These are phyloP conservation scores for Tursiops truncatus DNA, from an alignment of 2,113 vertebrate species.

Conservation along the genomic window DNA sequence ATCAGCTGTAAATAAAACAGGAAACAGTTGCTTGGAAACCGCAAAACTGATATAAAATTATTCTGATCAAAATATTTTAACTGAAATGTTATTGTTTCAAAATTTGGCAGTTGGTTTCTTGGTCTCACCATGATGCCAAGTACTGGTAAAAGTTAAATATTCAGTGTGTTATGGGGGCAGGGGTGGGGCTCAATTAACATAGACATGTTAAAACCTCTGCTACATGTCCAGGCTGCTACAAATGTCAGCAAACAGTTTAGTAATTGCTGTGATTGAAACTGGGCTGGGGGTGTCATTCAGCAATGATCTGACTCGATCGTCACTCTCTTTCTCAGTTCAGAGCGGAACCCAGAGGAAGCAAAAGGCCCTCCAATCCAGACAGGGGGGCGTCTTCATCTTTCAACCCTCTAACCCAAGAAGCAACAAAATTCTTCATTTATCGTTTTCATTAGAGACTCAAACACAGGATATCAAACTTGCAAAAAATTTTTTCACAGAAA, in stretches of 20 bases:
- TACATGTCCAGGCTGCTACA: neutral
- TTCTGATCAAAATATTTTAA: neutral
- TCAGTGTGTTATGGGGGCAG: neutral
- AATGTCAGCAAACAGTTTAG: neutral
- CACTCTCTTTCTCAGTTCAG: neutral
- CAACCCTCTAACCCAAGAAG: neutral
- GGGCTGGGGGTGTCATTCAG: too few species aligned
- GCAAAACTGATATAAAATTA: neutral
- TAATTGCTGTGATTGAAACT: neutral
- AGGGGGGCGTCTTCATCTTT: neutral
- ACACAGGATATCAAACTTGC: neutral
- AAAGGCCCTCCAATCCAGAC: neutral
- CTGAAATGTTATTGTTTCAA: neutral
- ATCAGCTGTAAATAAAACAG: neutral
- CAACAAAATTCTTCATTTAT: neutral
- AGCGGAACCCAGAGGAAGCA: neutral
- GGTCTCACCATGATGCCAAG: neutral
- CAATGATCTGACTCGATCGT: rapidly evolving
- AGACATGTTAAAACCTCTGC: neutral
- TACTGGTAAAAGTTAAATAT: neutral
- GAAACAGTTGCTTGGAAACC: neutral
- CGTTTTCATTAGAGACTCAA: constrained; percentile 7
- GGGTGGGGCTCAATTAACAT: neutral
- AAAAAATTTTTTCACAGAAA: neutral
- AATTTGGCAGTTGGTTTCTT: neutral